A percentile compares a stretch with the other conserved stretches of the same genome.
These are phyloP conservation scores for Agrotis clavis DNA, from an alignment of 2,888 invertebrate species.

Conservation along the genomic window DNA sequence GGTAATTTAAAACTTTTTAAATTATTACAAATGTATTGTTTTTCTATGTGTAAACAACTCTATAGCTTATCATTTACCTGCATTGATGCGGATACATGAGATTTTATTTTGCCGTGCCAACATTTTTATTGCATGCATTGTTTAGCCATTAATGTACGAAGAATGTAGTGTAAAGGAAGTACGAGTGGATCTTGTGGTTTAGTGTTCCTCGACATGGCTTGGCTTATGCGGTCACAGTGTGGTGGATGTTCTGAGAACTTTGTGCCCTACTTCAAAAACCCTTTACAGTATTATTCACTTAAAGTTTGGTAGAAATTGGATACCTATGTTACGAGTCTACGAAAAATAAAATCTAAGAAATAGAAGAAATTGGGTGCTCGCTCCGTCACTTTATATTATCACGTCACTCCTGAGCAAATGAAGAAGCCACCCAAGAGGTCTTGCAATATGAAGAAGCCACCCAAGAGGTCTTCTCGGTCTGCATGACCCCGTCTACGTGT, in stretches of 20 bases:
- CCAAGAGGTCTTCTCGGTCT: no score
- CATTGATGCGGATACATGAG: constrained; percentile 33
- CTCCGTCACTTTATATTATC: not conserved
- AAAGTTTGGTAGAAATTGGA: not conserved
- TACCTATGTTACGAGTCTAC: not conserved
- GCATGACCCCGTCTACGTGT: no score
- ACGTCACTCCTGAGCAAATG: no score
- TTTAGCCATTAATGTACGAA: constrained; percentile 22
- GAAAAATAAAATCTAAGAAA: not conserved
- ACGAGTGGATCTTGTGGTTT: constrained; percentile 50
- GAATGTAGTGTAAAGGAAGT: constrained; percentile 51
- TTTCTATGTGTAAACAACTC: constrained; percentile 18
- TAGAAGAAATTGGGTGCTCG: not conserved
- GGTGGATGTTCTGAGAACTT: constrained; percentile 39
- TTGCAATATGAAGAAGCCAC: no score
- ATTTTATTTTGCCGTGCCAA: constrained; percentile 2
- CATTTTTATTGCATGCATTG: constrained; percentile 18
- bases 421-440: no score
- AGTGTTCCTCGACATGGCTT: constrained; percentile 24
- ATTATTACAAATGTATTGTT: constrained; percentile 14
- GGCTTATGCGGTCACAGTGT: constrained; percentile 26
- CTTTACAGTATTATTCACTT: not conserved
- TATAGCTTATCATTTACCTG: not conserved
- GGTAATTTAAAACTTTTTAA: no score
- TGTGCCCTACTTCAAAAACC: constrained; percentile 10